A percentile compares a stretch with the other conserved stretches of the same genome.
Conservation (phyloP, 2,888 invertebrate species). For the Lepidochitona cinerea region DNA sequence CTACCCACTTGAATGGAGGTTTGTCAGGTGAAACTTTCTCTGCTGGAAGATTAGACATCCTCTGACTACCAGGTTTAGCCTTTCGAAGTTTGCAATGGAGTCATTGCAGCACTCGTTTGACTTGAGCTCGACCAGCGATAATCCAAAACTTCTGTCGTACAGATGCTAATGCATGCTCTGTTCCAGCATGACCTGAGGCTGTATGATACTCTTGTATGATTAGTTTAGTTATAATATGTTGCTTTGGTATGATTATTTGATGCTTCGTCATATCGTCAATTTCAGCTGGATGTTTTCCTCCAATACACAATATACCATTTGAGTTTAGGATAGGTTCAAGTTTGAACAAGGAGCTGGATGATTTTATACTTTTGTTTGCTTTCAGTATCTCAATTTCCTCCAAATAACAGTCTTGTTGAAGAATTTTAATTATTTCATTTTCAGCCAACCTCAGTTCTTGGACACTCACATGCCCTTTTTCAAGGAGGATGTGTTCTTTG, state of each 20-base stretch:
- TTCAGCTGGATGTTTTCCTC: neutral
- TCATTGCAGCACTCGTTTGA: neutral
- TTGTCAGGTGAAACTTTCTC: neutral
- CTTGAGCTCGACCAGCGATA: neutral
- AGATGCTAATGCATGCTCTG: slow-evolving; percentile 5
- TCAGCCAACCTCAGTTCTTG: too few species aligned
- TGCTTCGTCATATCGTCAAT: neutral
- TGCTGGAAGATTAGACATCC: neutral
- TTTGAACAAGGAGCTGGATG: too few species aligned
- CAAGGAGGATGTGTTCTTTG: too few species aligned
- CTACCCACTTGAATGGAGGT: neutral
- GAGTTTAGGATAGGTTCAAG: neutral
- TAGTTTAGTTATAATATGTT: neutral
- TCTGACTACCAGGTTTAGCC: neutral
- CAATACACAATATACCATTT: neutral
- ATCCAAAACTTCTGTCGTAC: slow-evolving; percentile 9
- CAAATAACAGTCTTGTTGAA: too few species aligned
- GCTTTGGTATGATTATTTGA: neutral
- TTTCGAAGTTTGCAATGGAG: neutral
- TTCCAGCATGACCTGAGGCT: neutral
- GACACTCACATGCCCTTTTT: too few species aligned
- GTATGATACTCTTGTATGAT: neutral
- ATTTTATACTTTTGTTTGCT: too few species aligned
- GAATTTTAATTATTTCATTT: too few species aligned
- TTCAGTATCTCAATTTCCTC: too few species aligned